Evolutionary conservation across 2,888 invertebrate species (phyloP), one percentile per base, ranked within the genome.

Genomic region (Calliphora vomitoria): DNA sequence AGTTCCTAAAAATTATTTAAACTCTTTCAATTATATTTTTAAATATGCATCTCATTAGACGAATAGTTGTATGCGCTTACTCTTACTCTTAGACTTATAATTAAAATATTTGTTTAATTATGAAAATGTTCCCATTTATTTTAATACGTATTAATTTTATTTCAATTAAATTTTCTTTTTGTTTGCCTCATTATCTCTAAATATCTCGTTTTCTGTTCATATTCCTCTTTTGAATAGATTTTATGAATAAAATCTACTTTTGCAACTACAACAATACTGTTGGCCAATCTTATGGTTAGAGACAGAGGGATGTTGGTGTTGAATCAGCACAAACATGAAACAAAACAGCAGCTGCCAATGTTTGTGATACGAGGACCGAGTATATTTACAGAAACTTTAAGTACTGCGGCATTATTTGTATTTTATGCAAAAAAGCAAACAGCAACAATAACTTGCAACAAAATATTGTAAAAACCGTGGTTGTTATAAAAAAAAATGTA

Each of bases 371-470:
- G 31, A 68, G 47, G 15, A 35, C 58, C 50, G 44, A 53, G 68
- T 69, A 11, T 64, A 66, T 74, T 79, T 50, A 71, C 50, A 62
- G 18, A 87, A 69, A 76, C 78, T 85, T 85, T 69, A 85, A 87
- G 84, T 82, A 82, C 84, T 87, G 87, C 84, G 87, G 87, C 84
- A 82, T 74, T 87, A 85, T 87, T 84, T 82, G 81, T 79, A 60
- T 78, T 82, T 82, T 85, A 79, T 85, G 78, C 68, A 68, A 74
- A 25, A 25, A 25, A 25, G 25, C 25, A 84, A 76, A 60, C 8
- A 75, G 69, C 62, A 53, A 55, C 44, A 74, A 50, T n/a, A 76
- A 83, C 53, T 71, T 69, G 44, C 53, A 80, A 80, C 85, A 86
- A 82, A 79, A 82, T 79, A 74, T 85, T 68, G 50, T 68, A 55